A percentile compares a stretch with the other conserved stretches of the same genome.
These are phyloP conservation scores for Sinodicranocentrus sp. DNA, from an alignment of 2,888 invertebrate species.

Conservation along the genomic window DNA sequence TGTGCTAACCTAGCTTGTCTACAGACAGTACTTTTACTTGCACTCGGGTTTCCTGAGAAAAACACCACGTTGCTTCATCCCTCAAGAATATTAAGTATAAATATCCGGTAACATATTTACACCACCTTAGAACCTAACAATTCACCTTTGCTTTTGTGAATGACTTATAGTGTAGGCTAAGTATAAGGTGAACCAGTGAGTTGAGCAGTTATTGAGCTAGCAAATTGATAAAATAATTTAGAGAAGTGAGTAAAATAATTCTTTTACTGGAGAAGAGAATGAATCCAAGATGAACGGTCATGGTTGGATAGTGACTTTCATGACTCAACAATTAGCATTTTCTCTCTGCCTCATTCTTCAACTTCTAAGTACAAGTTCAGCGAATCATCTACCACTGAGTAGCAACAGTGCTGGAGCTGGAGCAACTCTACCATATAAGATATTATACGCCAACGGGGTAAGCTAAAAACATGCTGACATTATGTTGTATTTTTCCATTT, in stretches of 20 bases:
- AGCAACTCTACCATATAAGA: slow-evolving; percentile 69
- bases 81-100: too few species aligned
- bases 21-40: neutral
- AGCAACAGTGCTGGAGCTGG: slow-evolving; percentile 23
- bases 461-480: slow-evolving; percentile 45
- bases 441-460: slow-evolving; percentile 76
- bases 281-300: slow-evolving; percentile 74
- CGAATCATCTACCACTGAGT: slow-evolving; percentile 69
- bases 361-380: slow-evolving; percentile 69
- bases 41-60: neutral
- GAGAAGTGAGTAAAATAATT: neutral
- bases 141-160: too few species aligned
- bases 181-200: too few species aligned
- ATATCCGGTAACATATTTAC: too few species aligned
- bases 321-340: slow-evolving; percentile 69
- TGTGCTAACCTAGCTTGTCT: slow-evolving; percentile 27
- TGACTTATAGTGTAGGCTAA: too few species aligned
- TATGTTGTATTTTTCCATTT: too few species aligned
- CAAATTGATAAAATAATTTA: too few species aligned
- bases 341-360: slow-evolving; percentile 68
- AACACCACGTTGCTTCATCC: neutral
- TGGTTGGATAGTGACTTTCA: slow-evolving; percentile 62
- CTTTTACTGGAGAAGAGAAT: slow-evolving; percentile 57
- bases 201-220: too few species aligned
- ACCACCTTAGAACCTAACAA: too few species aligned